phyloP scores from a whole-genome alignment of 2,113 vertebrate genomes.

The Saguinus midas region DNA sequence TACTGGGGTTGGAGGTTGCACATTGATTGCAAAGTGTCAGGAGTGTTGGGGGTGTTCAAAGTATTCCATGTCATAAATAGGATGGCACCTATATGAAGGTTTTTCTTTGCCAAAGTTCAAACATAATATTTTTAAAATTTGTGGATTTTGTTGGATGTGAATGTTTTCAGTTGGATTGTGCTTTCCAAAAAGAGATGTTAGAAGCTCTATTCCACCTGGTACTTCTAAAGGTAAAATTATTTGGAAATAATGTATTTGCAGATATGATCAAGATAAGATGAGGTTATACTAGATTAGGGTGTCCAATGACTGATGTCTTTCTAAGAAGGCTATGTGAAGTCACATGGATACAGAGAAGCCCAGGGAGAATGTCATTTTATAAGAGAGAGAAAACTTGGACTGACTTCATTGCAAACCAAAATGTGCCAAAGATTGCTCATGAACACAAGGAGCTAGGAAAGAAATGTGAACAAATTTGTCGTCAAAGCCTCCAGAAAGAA shows the following conservation, averaged over 20 bases:
- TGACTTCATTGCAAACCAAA: rapidly evolving
- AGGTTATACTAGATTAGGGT: neutral
- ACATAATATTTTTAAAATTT: neutral
- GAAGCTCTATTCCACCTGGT: neutral
- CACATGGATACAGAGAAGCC: neutral
- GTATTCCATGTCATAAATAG: neutral
- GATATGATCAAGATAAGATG: neutral
- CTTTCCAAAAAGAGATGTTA: neutral
- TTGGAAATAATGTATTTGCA: neutral
- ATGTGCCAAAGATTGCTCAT: neutral
- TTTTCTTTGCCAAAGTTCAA: neutral
- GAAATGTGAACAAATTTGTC: neutral
- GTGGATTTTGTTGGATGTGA: neutral
- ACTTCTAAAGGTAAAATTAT: neutral
- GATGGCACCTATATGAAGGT: neutral
- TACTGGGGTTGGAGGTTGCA: neutral
- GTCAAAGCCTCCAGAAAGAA: neutral
- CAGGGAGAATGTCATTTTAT: neutral
- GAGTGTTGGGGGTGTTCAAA: neutral
- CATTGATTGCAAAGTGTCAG: neutral
- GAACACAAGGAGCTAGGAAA: neutral
- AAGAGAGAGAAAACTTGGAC: neutral
- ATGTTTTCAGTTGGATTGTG: neutral
- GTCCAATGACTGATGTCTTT: neutral
- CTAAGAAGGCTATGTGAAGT: neutral